Evolutionary conservation across 2,888 invertebrate genomes (phyloP).

Genomic region (Ochropleura plecta): DNA sequence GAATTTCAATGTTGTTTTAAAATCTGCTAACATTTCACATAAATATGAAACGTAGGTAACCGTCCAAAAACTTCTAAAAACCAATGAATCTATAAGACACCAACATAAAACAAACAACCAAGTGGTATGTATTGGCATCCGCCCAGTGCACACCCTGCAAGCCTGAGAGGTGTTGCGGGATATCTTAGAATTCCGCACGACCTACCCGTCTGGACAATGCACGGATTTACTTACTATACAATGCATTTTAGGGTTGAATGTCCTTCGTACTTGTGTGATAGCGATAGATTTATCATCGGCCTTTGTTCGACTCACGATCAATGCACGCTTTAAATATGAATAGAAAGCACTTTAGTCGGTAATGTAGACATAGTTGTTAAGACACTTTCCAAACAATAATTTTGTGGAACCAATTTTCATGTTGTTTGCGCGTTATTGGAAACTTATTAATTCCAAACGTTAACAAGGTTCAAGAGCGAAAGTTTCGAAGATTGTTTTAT

Average conservation of each 20-base stretch:
- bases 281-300: conserved; percentile 46
- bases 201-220: conserved; percentile 49
- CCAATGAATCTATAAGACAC: conserved; percentile 18
- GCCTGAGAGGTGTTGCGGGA: conserved; percentile 51
- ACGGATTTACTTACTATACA: conserved; percentile 58
- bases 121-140: conserved; percentile 55
- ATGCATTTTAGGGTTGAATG: conserved; percentile 43
- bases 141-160: conserved; percentile 39
- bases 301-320: conserved; percentile 42
- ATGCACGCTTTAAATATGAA: conserved; percentile 38
- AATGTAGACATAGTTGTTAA: conserved; percentile 16
- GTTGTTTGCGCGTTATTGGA: conserved; percentile 19
- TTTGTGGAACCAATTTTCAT: conserved; percentile 10
- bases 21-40: too few relatives aligned
- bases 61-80: conserved; percentile 6
- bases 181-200: conserved; percentile 62
- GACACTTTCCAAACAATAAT: not conserved
- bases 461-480: conserved; percentile 13
- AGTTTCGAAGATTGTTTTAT: conserved; percentile 16
- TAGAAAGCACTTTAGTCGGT: conserved; percentile 31
- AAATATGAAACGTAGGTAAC: conserved; percentile 1
- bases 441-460: conserved; percentile 23
- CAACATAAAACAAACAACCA: conserved; percentile 43
- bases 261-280: conserved; percentile 14
- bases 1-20: too few relatives aligned